Evolutionary conservation across 2,888 invertebrate species (phyloP).

Genomic region (Napeogenes inachia): DNA sequence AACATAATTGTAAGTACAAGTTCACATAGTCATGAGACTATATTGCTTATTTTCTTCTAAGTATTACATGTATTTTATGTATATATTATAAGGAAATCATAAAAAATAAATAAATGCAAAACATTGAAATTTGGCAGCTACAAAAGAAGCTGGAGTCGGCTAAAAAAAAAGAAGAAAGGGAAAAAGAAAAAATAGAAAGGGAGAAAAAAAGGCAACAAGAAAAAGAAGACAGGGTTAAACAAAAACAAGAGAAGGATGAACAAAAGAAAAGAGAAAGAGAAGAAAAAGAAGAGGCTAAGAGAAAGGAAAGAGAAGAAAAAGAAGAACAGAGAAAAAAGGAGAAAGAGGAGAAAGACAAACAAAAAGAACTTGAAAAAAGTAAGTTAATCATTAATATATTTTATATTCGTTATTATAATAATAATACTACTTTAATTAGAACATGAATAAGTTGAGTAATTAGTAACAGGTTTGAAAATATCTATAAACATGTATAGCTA

Average conservation of each 20-base stretch:
- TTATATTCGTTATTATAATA: no score
- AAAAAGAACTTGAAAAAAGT: slow-evolving; percentile 77
- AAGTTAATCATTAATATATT: slow-evolving; percentile 28
- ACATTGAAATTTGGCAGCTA: slow-evolving; percentile 45
- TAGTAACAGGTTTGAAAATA: no score
- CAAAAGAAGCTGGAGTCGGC: slow-evolving; percentile 77
- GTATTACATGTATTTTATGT: not conserved
- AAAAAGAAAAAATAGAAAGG: slow-evolving; percentile 67
- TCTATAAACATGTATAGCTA: no score
- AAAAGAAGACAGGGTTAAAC: slow-evolving; percentile 68
- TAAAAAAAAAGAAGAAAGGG: slow-evolving; percentile 76
- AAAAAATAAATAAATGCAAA: not conserved
- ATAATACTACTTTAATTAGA: no score
- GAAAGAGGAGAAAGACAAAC: slow-evolving; percentile 72
- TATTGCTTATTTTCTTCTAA: no score
- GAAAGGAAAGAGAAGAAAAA: slow-evolving; percentile 70
- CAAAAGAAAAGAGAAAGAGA: slow-evolving; percentile 60
- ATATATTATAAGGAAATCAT: not conserved
- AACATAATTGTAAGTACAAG: no score
- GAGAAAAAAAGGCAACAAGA: slow-evolving; percentile 66
- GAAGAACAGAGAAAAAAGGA: slow-evolving; percentile 73
- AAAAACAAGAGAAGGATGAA: slow-evolving; percentile 65
- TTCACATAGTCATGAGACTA: no score
- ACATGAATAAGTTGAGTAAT: no score
- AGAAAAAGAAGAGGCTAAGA: slow-evolving; percentile 67